These are phyloP conservation scores for Pongo abelii DNA, from an alignment of 2,113 vertebrate genomes.

Conservation along the genomic window DNA sequence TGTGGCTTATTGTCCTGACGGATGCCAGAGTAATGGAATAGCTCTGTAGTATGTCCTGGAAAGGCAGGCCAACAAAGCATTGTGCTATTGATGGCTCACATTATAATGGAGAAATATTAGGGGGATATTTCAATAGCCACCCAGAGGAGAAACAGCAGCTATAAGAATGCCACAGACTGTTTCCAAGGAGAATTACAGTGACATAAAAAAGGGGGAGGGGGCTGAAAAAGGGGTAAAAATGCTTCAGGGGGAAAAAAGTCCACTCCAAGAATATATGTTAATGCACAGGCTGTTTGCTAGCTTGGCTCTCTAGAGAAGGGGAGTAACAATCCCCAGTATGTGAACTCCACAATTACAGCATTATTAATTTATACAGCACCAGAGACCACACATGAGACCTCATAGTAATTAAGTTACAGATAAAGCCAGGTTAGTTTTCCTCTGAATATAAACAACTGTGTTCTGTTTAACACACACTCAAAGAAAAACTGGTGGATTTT, in stretches of 20 bases:
- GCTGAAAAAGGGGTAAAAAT: background rate
- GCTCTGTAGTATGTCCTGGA: slow-evolving; percentile 40
- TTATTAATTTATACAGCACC: slow-evolving; percentile 55
- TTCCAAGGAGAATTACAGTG: slow-evolving; percentile 42
- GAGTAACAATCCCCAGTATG: background rate
- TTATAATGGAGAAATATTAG: slow-evolving; percentile 69
- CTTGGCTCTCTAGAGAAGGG: background rate
- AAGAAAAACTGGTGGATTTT: slow-evolving; percentile 5
- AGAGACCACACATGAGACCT: background rate
- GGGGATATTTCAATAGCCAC: slow-evolving; percentile 67
- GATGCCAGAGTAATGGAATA: slow-evolving; percentile 65
- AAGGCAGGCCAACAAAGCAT: slow-evolving; percentile 43
- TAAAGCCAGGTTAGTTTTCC: background rate
- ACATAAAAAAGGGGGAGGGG: background rate
- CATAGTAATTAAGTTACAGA: slow-evolving; percentile 56
- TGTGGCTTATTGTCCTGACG: slow-evolving; percentile 66
- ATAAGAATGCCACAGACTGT: slow-evolving; percentile 42
- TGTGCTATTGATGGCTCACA: slow-evolving; percentile 31
- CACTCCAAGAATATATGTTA: slow-evolving; percentile 3
- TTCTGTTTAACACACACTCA: slow-evolving; percentile 22
- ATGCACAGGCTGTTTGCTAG: background rate
- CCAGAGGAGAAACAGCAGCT: slow-evolving; percentile 68
- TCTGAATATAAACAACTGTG: slow-evolving; percentile 33
- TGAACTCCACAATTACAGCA: background rate
- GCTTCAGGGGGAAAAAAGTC: background rate